These are phyloP conservation scores for Sesia bembeciformis DNA, from an alignment of 2,888 invertebrate genomes.

Conservation along the genomic window DNA sequence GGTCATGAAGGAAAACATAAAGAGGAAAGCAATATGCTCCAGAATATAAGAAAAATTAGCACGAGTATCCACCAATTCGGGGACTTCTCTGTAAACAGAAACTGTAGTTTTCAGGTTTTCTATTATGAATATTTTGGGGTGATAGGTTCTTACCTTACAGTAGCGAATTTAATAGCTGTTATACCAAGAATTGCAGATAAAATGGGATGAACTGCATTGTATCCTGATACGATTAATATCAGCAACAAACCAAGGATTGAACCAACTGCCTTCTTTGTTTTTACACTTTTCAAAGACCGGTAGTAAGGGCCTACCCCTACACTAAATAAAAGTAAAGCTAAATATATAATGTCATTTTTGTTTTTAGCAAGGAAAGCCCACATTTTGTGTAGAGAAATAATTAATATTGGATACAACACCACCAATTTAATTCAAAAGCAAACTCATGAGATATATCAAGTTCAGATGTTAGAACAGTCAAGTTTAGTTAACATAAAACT, in stretches of 20 bases:
- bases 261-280: constrained; percentile 70
- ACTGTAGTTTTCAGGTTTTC: no score
- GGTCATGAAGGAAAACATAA: no score
- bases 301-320: constrained; percentile 81
- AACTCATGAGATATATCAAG: no score
- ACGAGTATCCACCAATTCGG: no score
- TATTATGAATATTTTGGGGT: no score
- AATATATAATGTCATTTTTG: constrained; percentile 83
- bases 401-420: no score
- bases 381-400: constrained; percentile 22
- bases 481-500: no score
- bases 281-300: constrained; percentile 51
- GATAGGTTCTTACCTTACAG: constrained; percentile 40
- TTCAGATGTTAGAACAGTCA: no score
- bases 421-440: no score
- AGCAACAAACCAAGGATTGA: constrained; percentile 55
- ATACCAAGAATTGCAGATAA: constrained; percentile 46
- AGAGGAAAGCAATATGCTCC: no score
- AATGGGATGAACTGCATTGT: constrained; percentile 52
- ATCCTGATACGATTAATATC: constrained; percentile 52
- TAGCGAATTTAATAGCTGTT: constrained; percentile 42
- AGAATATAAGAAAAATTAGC: no score
- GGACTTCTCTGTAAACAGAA: no score
- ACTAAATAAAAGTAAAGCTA: constrained; percentile 78
- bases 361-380: constrained; percentile 72